These are phyloP conservation scores for Pyxicephalus adspersus DNA, from an alignment of 2,113 vertebrate genomes.

Conservation along the genomic window DNA sequence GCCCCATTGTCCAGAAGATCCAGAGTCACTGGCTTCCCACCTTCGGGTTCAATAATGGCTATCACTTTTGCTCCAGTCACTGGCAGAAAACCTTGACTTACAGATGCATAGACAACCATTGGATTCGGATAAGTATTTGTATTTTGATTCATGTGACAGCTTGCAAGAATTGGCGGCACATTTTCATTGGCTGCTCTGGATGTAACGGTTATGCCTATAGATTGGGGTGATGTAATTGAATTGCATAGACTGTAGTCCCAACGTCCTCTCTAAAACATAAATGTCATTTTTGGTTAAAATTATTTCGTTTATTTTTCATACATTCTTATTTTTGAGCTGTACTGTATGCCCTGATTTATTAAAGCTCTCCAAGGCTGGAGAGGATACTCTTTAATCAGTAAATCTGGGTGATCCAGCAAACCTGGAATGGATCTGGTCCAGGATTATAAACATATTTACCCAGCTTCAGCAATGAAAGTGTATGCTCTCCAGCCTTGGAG, in stretches of 20 bases:
- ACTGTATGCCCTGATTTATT: too few species aligned
- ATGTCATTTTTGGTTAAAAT: not conserved
- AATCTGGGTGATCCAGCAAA: too few species aligned
- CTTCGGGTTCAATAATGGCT: conserved; percentile 63
- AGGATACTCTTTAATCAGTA: too few species aligned
- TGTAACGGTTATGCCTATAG: conserved; percentile 63
- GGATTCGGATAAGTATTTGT: conserved; percentile 57
- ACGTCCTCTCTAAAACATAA: conserved; percentile 63
- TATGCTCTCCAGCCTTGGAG: too few species aligned
- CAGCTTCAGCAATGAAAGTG: too few species aligned
- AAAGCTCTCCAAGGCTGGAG: too few species aligned
- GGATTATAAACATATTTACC: too few species aligned
- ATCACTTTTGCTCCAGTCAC: conserved; percentile 68
- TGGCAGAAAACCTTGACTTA: conserved; percentile 72
- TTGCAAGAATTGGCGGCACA: conserved; percentile 61
- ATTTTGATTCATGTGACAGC: conserved; percentile 58
- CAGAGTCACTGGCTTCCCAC: conserved; percentile 43
- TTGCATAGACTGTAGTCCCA: conserved; percentile 70
- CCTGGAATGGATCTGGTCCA: too few species aligned
- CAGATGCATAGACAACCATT: conserved; percentile 67
- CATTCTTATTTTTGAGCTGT: not conserved
- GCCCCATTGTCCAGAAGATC: conserved; percentile 69
- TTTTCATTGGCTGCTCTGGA: conserved; percentile 61
- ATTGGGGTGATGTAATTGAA: conserved; percentile 39
- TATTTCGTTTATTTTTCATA: too few species aligned